A percentile compares a stretch with the other conserved stretches of the same genome.
phyloP scores from a whole-genome alignment of 2,113 vertebrate genomes.

The Cichladusa arquata region DNA sequence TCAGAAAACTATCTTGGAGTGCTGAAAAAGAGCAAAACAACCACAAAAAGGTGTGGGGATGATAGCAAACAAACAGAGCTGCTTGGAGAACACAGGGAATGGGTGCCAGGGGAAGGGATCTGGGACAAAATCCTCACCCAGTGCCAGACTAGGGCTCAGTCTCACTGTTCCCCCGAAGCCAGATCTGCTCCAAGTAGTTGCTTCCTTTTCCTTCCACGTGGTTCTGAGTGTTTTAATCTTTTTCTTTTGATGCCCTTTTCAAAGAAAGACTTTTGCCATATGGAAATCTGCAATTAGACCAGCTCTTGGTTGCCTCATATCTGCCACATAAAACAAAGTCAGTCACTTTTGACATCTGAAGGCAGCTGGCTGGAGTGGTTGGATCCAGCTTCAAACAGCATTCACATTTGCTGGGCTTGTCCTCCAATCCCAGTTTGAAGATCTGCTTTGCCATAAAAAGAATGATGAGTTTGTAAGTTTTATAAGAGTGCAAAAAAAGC shows the following conservation, averaged over 20 bases:
- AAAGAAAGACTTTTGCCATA: neutral
- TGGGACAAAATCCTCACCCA: neutral
- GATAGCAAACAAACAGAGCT: neutral
- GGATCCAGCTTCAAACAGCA: neutral
- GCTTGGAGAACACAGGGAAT: neutral
- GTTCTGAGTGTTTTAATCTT: neutral
- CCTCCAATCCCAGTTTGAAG: neutral
- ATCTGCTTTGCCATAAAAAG: neutral
- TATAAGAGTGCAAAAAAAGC: neutral
- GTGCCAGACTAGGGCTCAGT: neutral
- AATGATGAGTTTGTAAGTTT: neutral
- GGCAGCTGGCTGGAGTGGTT: neutral
- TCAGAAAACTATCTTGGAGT: neutral
- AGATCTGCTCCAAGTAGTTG: neutral
- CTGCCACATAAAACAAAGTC: slow-evolving; percentile 35
- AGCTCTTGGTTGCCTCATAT: neutral
- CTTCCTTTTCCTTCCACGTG: slow-evolving; percentile 9
- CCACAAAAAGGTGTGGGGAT: neutral
- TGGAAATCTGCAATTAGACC: neutral
- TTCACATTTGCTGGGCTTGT: neutral
- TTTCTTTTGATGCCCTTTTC: slow-evolving; percentile 40
- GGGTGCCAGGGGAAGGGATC: neutral
- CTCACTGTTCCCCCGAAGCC: neutral
- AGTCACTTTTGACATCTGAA: neutral
- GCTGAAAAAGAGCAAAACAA: neutral